Evolutionary conservation across 2,113 vertebrate genomes (phyloP).

Genomic region (Cyanoderma ruficeps): DNA sequence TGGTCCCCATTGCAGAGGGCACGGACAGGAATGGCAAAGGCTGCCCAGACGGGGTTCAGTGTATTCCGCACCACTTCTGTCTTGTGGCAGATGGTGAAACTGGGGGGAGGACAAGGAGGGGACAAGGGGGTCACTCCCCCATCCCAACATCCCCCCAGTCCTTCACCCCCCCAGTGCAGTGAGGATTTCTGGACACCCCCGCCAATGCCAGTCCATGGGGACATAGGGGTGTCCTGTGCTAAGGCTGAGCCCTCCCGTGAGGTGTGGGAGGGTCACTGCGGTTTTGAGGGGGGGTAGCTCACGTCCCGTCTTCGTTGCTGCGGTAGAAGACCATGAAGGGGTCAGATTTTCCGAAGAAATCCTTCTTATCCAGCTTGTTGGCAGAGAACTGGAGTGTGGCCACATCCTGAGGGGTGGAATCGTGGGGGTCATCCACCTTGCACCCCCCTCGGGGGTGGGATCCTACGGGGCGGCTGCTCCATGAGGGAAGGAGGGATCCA

Average conservation of each 20-base stretch:
- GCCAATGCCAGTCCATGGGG: neutral
- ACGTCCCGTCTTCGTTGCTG: slow-evolving; percentile 40
- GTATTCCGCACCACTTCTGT: slow-evolving; percentile 86
- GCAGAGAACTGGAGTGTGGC: slow-evolving; percentile 42
- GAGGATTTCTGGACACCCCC: neutral
- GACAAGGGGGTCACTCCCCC: neutral
- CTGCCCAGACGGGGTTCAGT: slow-evolving; percentile 87
- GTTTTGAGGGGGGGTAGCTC: neutral
- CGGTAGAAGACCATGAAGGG: slow-evolving; percentile 52
- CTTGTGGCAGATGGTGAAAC: slow-evolving; percentile 84
- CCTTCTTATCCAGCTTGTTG: slow-evolving; percentile 52
- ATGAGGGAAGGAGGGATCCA: neutral
- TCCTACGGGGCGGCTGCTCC: fast-evolving
- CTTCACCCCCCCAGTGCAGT: neutral
- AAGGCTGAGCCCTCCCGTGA: neutral
- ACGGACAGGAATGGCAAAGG: slow-evolving; percentile 89
- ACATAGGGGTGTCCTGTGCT: neutral
- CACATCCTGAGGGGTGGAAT: neutral
- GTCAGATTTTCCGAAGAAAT: slow-evolving; percentile 44
- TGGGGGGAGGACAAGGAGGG: neutral
- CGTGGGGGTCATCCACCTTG: fast-evolving
- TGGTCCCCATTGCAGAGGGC: slow-evolving; percentile 93
- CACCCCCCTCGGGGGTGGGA: neutral
- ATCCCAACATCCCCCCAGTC: neutral
- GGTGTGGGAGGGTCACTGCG: neutral